Base-by-base conservation (phyloP, 2,888 invertebrate species). In the Galerucella calmariensis region DNA sequence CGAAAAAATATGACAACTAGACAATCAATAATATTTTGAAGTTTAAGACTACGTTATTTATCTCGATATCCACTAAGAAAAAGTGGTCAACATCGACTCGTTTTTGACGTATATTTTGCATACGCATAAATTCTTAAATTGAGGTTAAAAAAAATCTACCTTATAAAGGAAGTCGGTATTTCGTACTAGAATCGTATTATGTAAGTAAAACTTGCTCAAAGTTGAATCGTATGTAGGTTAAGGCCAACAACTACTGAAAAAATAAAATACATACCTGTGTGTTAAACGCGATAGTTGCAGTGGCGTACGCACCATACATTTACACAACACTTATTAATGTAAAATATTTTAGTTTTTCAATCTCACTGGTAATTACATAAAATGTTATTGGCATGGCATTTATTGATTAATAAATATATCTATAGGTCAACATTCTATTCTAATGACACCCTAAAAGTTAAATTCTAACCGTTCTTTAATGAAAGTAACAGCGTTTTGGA, bases 111-210 rank as follows among this genome's bases (percentile, higher is more conserved):
- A 71, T 59, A 27, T 74, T 69, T 68, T 53, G 35, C 27, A 63
- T 63, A 72, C 74, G 74, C 77, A 79, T 80, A 78, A 81, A 80
- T 82, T 81, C 80, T 80, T 80, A 82, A 56, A 56, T 83, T 78
- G 79, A 80, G 81, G 79, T 81, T 83, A 75, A 79, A 79, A 79
- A 78, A 79, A 78, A 76, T 75, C 71, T 76, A 75, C 82, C 84
- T 83, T 84, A 83, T 84, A 84, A 83, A 84, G 84, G 84, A 84
- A 84, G 84, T 83, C 82, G 84, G 81, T 84, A 83, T 83, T 84
- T 83, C 82, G 81, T 83, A 82, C 82, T 81, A 65, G 63, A 79
- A 82, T 80, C 80, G 77, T 71, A 71, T 84, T 84, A 83, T 83
- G 82, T 83, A 84, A 84, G 79, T 80, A 76, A 79, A 77, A 81